Evolutionary conservation across 2,797 vertebrate species (phyloP), one percentile per base, ranked within the genome.

Genomic region (Cetoscarus ocellatus): DNA sequence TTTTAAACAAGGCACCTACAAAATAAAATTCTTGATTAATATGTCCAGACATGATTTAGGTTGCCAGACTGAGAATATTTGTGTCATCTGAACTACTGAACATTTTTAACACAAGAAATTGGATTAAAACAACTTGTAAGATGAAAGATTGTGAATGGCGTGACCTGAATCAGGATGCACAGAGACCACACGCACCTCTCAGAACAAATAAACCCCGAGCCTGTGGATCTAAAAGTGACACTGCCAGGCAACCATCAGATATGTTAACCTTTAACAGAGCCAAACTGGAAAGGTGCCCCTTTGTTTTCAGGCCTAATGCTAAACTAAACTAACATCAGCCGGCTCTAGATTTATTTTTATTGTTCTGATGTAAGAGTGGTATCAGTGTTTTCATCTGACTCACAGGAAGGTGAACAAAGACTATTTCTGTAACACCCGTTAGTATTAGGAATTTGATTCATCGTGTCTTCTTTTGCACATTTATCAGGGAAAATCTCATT

Each of bases 291-390:
- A 38, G 5, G 47, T 19, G 9, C 10, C 10, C n/a, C 67, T 18
- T 19, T 44, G 1, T 43, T 63, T 27, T 13, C 12, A 8, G 10
- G 15, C 17, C 38, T 50, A 59, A 27, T 7, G 50, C 45, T 61
- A 61, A 45, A n/a, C 36, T 73, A 75, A 55, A 38, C 44, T 42
- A 56, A 39, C 3, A 3, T 14, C 45, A 10, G 42, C 35, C 35
- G 3, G 8, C 43, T 55, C 36, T 18, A 18, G 50, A 36, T 35
- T 27, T 8, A 43, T 27, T 14, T 11, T 34, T 13, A 34, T 14
- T 40, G 19, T 35, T n/a, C 15, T 13, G 5, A 36, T 19, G 17
- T 10, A 15, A 35, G 13, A n/a, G 18, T 10, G 12, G 2, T 7
- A 39, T 17, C 1, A 5, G 1, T 64, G 2, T 8, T 42, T 11